Base-by-base conservation (phyloP, 1,140 invertebrate species). In the Zaprionus davidi region DNA sequence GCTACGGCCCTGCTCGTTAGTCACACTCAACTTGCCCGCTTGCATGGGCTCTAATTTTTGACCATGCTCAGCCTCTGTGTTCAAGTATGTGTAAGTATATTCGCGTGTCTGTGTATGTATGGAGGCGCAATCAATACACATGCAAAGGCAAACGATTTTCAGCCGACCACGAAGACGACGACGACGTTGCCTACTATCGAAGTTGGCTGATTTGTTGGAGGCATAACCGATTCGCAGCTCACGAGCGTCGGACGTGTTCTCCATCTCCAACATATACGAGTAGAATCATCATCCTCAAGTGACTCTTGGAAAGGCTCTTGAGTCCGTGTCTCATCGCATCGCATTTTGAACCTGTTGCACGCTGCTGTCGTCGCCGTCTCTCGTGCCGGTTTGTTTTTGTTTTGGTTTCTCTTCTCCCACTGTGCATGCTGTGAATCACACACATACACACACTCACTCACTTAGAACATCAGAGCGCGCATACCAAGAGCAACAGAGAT, bases 181-280 rank as follows among this genome's bases (percentile, higher is more conserved):
- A 31, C 67, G 55, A 55, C 71, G 38, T 46, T 67, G 76, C 59
- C 79, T 66, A 71, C 51, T 46, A 69, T 59, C 63, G 71, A 72
- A 80, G 81, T 78, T 68, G 26, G n/a, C 53, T 56, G 22, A 56
- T 60, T 38, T 62, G 41, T 63, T 59, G 62, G 81, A 66, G 49
- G 66, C 84, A 87, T 76, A 84, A 66, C 65, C 78, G 71, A 87
- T 81, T 84, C 59, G 78, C 76, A 75, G 75, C 70, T 84, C 85
- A 78, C 72, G 59, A 71, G 64, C 74, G 71, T 78, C 85, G 71
- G 84, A 84, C 84, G 84, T 88, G 81, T 74, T n/a, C 31, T 41
- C 66, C 53, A 24, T 53, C 64, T 65, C 44, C 34, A 41, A 31
- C 56, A 34, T 34, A 34, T 34, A 34, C 31, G 31, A 11, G 31